Evolutionary conservation across 2,113 vertebrate genomes (phyloP), one percentile per base, ranked within the genome.

Genomic region (Ptyas mucosa): DNA sequence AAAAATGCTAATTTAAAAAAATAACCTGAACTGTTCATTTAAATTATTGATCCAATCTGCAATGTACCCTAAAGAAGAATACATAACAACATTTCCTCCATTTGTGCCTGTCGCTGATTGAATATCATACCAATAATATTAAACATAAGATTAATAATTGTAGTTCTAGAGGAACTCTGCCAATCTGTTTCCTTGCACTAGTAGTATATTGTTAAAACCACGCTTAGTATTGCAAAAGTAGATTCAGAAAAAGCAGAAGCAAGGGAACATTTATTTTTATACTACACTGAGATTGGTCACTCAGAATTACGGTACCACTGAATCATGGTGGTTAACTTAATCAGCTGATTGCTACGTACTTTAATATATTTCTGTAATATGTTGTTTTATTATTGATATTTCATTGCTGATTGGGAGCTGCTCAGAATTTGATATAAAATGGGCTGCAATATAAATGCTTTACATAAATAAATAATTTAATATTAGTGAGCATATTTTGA

Each of bases 211-310:
- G 15, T 57, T 87, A 64, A 90, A 90, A 52, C 26, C 18, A 24
- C 24, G 0, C 34, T 43, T 52, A 9, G 6, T 49, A 43, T 89
- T 91, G 57, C 54, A 34, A 51, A 86, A 34, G 10, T 81, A 15
- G 23, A 11, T 55, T 18, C 92, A 39, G 29, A 81, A 69, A 90
- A 93, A 88, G 51, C 57, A 81, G 92, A 88, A 91, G 92, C 53
- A 53, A 49, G 46, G 46, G 18, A 51, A 55, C 6, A 87, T 75
- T 58, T 51, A 88, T 81, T 58, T 85, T 81, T 57, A 14, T 29
- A 57, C 20, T 88, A 64, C 29, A 8, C 12, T 24, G n/a, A 54
- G 26, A 46, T 43, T 55, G 91, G n/a, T 87, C 39, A 69, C 2
- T 87, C 5, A 26, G 91, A 94, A 90, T 69, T 86, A 49, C 46